Percentiles rank a stretch among this genome's conserved stretches.
phyloP scores from a whole-genome alignment of 2,888 invertebrate species.

The Elysia crispata region DNA sequence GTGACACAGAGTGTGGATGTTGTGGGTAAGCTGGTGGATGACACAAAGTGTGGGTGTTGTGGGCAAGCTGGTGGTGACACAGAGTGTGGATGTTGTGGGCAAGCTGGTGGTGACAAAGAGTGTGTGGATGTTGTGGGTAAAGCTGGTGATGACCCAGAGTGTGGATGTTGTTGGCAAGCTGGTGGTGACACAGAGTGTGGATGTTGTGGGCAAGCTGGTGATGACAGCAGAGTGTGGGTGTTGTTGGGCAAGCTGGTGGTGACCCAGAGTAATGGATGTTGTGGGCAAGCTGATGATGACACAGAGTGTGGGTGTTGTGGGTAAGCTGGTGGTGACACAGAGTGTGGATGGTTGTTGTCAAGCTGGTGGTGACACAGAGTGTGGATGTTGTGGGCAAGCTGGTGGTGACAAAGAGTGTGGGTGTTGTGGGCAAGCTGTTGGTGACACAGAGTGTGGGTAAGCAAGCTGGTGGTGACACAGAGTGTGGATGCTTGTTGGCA shows the following conservation, averaged over 20 bases:
- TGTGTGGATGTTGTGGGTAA: slow-evolving; percentile 12
- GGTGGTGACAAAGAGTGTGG: slow-evolving; percentile 15
- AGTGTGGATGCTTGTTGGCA: slow-evolving; percentile 9
- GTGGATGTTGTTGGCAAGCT: not conserved
- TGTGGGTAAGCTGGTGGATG: slow-evolving; percentile 6
- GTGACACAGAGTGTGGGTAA: no score
- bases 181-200: slow-evolving; percentile 19
- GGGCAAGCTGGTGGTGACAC: slow-evolving; percentile 11
- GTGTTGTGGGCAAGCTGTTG: not conserved
- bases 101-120: slow-evolving; percentile 2
- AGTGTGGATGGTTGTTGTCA: slow-evolving; percentile 5
- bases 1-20: slow-evolving; percentile 13
- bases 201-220: slow-evolving; percentile 10
- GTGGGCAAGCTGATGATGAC: slow-evolving; percentile 11
- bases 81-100: slow-evolving; percentile 17
- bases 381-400: slow-evolving; percentile 4
- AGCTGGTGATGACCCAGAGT: slow-evolving; percentile 16
- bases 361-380: slow-evolving; percentile 14
- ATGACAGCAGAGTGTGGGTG: slow-evolving; percentile 13
- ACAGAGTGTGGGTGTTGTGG: slow-evolving; percentile 18
- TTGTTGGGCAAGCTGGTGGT: slow-evolving; percentile 7
- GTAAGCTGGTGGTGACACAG: slow-evolving; percentile 5
- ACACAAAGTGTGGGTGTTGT: slow-evolving; percentile 17
- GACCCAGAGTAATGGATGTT: slow-evolving; percentile 16
- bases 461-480: no score